These are phyloP conservation scores for Protophormia terraenovae DNA, from an alignment of 2,888 invertebrate genomes.

Conservation along the genomic window DNA sequence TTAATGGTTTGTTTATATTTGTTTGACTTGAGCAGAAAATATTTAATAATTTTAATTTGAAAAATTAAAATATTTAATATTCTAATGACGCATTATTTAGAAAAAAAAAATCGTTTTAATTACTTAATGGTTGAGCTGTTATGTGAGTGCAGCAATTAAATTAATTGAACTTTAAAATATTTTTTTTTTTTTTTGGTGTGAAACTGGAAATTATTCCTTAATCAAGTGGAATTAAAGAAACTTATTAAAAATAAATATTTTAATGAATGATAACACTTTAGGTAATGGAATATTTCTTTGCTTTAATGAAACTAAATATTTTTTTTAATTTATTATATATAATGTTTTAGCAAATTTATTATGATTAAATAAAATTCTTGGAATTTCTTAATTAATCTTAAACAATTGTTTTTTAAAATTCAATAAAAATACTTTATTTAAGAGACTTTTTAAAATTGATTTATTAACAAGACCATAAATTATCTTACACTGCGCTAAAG, in stretches of 20 bases:
- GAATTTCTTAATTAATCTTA: not conserved
- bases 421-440: not conserved
- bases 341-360: not conserved
- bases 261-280: too few relatives aligned
- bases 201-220: not conserved
- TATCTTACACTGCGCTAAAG: not conserved
- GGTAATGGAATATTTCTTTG: too few relatives aligned
- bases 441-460: not conserved
- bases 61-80: not conserved
- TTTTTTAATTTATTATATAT: too few relatives aligned
- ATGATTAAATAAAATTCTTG: not conserved
- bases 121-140: conserved; percentile 7
- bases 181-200: not conserved
- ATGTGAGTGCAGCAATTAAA: not conserved
- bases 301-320: too few relatives aligned
- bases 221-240: not conserved
- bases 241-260: too few relatives aligned
- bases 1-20: conserved; percentile 12
- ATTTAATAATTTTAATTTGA: not conserved
- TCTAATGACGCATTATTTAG: conserved; percentile 13
- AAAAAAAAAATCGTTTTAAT: not conserved
- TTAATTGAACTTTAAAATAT: not conserved
- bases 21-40: not conserved
- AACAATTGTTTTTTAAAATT: not conserved
- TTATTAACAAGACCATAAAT: not conserved